These are phyloP conservation scores for Amniataba percoides DNA, from an alignment of 2,797 vertebrate genomes.

Conservation along the genomic window DNA sequence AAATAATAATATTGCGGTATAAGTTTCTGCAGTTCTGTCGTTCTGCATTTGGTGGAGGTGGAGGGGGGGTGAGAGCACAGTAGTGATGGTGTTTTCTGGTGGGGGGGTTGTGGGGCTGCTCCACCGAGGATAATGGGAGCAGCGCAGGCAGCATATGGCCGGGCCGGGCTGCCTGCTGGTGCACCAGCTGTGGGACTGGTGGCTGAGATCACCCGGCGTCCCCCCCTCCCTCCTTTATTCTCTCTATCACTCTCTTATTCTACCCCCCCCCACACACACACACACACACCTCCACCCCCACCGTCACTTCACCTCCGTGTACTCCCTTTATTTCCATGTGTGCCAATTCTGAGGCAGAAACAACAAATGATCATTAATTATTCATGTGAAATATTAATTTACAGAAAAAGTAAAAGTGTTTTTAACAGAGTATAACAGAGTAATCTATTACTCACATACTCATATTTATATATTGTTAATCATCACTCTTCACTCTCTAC, in stretches of 20 bases:
- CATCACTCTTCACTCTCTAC: too few species aligned
- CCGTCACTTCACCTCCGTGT: slow-evolving; percentile 36
- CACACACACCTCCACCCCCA: slow-evolving; percentile 45
- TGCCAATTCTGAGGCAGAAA: background rate
- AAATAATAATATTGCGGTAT: background rate
- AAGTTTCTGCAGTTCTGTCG: background rate
- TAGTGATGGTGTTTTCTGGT: slow-evolving; percentile 21
- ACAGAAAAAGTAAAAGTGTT: too few species aligned
- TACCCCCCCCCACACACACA: slow-evolving; percentile 66
- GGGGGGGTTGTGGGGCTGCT: slow-evolving; percentile 61
- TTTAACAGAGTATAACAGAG: too few species aligned
- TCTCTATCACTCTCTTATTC: slow-evolving; percentile 34
- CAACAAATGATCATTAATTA: background rate
- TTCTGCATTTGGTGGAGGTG: background rate
- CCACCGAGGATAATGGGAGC: slow-evolving; percentile 91
- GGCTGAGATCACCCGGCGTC: slow-evolving; percentile 83
- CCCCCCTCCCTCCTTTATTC: slow-evolving; percentile 15
- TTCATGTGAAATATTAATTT: too few species aligned
- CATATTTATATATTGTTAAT: too few species aligned
- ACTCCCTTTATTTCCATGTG: slow-evolving; percentile 6
- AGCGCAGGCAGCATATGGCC: slow-evolving; percentile 92
- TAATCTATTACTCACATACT: too few species aligned
- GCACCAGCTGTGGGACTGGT: slow-evolving; percentile 94
- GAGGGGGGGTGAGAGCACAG: slow-evolving; percentile 22
- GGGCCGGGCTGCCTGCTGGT: slow-evolving; percentile 92